Evolutionary conservation across 2,797 vertebrate species (phyloP).

Genomic region (Rallus crepitans): DNA sequence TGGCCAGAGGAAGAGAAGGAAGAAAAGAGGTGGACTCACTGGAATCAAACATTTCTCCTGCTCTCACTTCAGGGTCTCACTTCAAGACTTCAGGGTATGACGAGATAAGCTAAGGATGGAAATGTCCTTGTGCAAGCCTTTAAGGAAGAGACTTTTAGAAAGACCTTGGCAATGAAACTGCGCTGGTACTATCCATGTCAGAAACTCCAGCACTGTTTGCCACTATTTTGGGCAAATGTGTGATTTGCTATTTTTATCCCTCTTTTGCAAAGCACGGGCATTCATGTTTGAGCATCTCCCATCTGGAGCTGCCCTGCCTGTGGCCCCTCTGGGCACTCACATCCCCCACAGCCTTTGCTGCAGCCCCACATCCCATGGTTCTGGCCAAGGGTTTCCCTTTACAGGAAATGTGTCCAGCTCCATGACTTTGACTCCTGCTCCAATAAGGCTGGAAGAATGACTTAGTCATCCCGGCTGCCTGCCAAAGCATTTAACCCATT

Average conservation of each 20-base stretch:
- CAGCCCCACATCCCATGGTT: fast-evolving
- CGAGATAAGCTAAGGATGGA: not conserved
- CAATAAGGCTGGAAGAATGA: slow-evolving; percentile 38
- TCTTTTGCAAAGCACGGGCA: not conserved
- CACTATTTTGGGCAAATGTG: not conserved
- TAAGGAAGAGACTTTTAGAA: not conserved
- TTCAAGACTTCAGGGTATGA: not conserved
- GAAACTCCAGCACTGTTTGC: not conserved
- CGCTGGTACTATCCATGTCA: fast-evolving
- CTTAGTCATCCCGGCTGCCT: not conserved
- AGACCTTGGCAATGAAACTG: not conserved
- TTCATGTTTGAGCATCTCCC: fast-evolving
- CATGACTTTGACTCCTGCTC: not conserved
- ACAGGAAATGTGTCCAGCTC: not conserved
- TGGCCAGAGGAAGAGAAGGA: not conserved
- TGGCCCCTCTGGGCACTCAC: fast-evolving
- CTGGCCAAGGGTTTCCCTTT: not conserved
- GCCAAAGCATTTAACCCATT: slow-evolving; percentile 16
- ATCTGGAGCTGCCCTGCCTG: not conserved
- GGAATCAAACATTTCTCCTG: not conserved
- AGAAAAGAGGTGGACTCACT: not conserved
- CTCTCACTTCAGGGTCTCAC: not conserved
- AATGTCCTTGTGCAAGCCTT: not conserved
- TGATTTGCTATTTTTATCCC: not conserved
- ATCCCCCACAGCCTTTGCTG: not conserved